Percentiles rank a stretch among this genome's conserved stretches.
Evolutionary conservation across 1,140 invertebrate species (phyloP).

Genomic region (Vanessa atalanta): DNA sequence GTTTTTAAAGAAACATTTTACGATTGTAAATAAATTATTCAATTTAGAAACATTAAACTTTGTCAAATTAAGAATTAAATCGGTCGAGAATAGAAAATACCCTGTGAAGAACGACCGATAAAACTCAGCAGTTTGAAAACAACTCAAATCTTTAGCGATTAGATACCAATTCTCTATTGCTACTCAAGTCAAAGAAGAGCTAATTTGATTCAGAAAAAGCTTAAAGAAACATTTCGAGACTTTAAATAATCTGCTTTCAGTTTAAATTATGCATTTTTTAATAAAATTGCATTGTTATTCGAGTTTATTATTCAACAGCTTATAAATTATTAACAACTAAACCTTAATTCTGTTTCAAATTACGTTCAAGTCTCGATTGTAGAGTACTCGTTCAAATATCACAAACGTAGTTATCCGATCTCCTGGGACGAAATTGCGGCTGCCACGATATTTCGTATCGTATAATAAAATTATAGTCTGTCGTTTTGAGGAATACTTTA

Average conservation of each 20-base stretch:
- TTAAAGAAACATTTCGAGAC: neutral
- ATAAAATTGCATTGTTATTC: neutral
- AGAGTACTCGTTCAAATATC: slow-evolving; percentile 20
- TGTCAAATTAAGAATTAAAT: too few relatives aligned
- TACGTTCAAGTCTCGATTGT: slow-evolving; percentile 5
- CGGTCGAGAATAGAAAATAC: too few relatives aligned
- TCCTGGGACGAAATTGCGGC: slow-evolving; percentile 18
- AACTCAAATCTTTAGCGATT: too few relatives aligned
- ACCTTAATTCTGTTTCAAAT: slow-evolving; percentile 4
- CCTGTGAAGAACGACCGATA: too few relatives aligned
- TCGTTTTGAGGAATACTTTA: too few relatives aligned
- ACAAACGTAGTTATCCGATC: slow-evolving; percentile 16
- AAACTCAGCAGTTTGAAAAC: neutral
- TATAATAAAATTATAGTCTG: slow-evolving; percentile 5
- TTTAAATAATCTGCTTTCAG: neutral
- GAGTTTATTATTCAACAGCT: neutral
- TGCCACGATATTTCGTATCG: slow-evolving; percentile 5
- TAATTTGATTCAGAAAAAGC: too few relatives aligned
- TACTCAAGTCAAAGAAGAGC: too few relatives aligned
- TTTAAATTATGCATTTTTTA: neutral
- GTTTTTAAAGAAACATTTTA: neutral
- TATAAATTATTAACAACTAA: neutral
- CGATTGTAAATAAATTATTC: too few relatives aligned
- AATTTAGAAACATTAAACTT: too few relatives aligned
- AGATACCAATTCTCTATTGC: too few relatives aligned